A percentile compares a stretch with the other conserved stretches of the same genome.
phyloP scores from a whole-genome alignment of 2,797 vertebrate genomes.

The Monodelphis domestica region DNA sequence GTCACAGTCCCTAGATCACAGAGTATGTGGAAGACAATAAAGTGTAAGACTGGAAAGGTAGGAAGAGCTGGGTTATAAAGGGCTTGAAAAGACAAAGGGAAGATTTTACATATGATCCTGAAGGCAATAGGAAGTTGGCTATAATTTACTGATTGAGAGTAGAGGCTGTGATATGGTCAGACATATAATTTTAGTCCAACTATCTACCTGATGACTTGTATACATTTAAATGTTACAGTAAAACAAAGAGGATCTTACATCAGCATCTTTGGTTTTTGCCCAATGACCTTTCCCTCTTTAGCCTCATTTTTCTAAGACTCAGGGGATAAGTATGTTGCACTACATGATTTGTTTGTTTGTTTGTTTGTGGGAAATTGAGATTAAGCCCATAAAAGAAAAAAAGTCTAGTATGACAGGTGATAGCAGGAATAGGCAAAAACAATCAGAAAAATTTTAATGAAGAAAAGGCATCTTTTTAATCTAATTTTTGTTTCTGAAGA shows the following conservation, averaged over 20 bases:
- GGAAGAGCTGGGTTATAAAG: not conserved
- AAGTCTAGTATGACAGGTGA: not conserved
- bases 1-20: too few species aligned
- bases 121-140: not conserved
- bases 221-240: not conserved
- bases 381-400: not conserved
- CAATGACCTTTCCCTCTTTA: not conserved
- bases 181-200: not conserved
- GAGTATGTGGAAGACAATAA: not conserved
- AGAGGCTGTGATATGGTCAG: not conserved
- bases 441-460: not conserved
- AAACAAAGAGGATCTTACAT: not conserved
- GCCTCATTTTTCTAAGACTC: too few species aligned
- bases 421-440: not conserved
- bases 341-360: too few species aligned
- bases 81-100: not conserved
- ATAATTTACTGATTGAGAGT: not conserved
- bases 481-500: not conserved
- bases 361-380: not conserved
- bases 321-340: not conserved
- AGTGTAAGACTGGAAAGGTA: not conserved
- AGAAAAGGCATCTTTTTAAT: not conserved
- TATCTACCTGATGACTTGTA: not conserved
- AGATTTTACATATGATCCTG: not conserved
- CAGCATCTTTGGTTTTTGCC: not conserved